Evolutionary conservation across 2,113 vertebrate species (phyloP).

Genomic region (Engraulis encrasicolus): DNA sequence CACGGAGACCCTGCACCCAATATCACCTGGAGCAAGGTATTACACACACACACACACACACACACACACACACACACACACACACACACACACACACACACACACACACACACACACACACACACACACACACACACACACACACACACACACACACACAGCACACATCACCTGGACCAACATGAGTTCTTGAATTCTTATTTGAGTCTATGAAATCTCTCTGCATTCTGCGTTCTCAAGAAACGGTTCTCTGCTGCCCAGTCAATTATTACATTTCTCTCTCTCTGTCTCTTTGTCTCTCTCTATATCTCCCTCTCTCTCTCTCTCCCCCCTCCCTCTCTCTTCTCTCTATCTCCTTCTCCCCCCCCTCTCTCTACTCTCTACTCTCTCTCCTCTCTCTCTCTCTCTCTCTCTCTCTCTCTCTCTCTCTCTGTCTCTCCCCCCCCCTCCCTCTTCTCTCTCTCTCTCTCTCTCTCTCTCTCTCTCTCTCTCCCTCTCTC

Average conservation of each 20-base stretch:
- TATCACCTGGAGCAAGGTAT: slow-evolving; percentile 90
- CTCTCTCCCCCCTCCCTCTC: too few relatives aligned
- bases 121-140: not conserved
- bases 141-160: not conserved
- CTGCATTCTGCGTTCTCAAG: too few relatives aligned
- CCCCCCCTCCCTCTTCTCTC: not conserved
- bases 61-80: slow-evolving; percentile 25
- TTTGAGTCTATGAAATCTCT: too few relatives aligned
- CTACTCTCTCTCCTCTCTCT: slow-evolving; percentile 19
- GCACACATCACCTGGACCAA: not conserved
- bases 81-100: not conserved
- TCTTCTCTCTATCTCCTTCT: too few relatives aligned
- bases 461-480: too few relatives aligned
- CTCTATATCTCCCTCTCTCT: too few relatives aligned
- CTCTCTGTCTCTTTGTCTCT: too few relatives aligned
- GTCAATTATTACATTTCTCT: too few relatives aligned
- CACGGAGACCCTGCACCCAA: slow-evolving; percentile 83
- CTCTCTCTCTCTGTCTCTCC: slow-evolving; percentile 42
- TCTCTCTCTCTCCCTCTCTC: too few relatives aligned
- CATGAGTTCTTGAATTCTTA: too few relatives aligned
- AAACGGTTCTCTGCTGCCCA: too few relatives aligned
- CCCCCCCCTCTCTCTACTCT: not conserved
- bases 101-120: not conserved
- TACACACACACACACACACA: not conserved
- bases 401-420: not conserved